phyloP scores from a whole-genome alignment of 2,888 invertebrate species.

The Polydrusus pterygomalis region DNA sequence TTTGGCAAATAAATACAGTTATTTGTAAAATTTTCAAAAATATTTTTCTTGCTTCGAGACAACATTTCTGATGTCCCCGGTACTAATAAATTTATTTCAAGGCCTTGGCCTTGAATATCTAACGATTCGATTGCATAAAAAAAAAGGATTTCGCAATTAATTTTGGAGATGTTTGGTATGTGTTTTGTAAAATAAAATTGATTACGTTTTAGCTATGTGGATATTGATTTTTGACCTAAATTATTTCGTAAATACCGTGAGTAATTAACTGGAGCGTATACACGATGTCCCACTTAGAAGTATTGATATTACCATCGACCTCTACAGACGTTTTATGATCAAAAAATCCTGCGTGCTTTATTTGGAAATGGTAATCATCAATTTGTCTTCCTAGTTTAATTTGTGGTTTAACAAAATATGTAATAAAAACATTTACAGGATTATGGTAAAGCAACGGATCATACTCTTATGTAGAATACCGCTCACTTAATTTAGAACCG shows the following conservation, averaged over 20 bases:
- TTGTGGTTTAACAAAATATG: too few species aligned
- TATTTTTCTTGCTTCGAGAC: too few species aligned
- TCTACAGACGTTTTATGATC: neutral
- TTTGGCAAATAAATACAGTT: too few species aligned
- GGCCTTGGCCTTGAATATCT: too few species aligned
- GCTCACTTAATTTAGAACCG: too few species aligned
- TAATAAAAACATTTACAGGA: too few species aligned
- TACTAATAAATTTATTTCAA: too few species aligned
- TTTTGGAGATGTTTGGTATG: neutral
- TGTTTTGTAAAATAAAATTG: neutral
- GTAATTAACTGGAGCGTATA: neutral
- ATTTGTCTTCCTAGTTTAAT: neutral
- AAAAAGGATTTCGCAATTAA: neutral
- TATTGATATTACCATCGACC: neutral
- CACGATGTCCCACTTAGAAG: neutral
- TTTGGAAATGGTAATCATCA: neutral
- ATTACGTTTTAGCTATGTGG: neutral
- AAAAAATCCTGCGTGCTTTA: neutral
- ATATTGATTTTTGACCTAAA: neutral
- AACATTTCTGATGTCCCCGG: too few species aligned
- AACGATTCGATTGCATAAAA: too few species aligned
- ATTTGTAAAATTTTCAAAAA: too few species aligned
- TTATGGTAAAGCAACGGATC: too few species aligned
- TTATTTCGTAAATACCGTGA: slow-evolving; percentile 4
- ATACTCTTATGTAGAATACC: too few species aligned